phyloP scores from a whole-genome alignment of 2,113 vertebrate species.

The Gambusia affinis region DNA sequence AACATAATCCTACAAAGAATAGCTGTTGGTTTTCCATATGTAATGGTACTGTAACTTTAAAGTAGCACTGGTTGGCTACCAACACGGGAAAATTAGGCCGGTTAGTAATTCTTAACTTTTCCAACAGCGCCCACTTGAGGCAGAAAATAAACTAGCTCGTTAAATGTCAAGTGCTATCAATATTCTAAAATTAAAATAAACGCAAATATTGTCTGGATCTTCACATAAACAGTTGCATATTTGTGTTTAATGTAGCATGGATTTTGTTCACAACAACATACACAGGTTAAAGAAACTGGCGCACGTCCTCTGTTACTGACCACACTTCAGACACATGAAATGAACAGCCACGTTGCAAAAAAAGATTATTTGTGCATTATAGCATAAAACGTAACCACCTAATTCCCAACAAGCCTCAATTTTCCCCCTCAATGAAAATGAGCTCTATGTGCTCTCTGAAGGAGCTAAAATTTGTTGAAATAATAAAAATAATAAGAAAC shows the following conservation, averaged over 20 bases:
- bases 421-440: constrained; percentile 15
- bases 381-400: constrained; percentile 31
- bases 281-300: constrained; percentile 17
- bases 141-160: not conserved
- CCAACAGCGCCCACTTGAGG: constrained; percentile 68
- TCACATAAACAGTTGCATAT: constrained; percentile 1
- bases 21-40: not conserved
- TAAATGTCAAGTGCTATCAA: too few relatives aligned
- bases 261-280: constrained; percentile 46
- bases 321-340: constrained; percentile 38
- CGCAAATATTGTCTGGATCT: not conserved
- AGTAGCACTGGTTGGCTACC: not conserved
- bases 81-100: not conserved
- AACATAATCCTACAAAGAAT: not conserved
- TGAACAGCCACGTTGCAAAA: constrained; percentile 32
- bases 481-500: too few relatives aligned
- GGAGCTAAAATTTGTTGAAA: not conserved
- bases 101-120: constrained; percentile 23
- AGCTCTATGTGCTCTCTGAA: constrained; percentile 1
- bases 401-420: constrained; percentile 8
- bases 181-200: constrained; percentile 4
- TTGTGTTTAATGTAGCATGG: constrained; percentile 20
- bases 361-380: constrained; percentile 25
- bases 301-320: constrained; percentile 23
- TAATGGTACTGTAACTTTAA: not conserved